A percentile compares a stretch with the other conserved stretches of the same genome.
These are phyloP conservation scores for Holotrichia oblita DNA, from an alignment of 1,140 invertebrate species.

Conservation along the genomic window DNA sequence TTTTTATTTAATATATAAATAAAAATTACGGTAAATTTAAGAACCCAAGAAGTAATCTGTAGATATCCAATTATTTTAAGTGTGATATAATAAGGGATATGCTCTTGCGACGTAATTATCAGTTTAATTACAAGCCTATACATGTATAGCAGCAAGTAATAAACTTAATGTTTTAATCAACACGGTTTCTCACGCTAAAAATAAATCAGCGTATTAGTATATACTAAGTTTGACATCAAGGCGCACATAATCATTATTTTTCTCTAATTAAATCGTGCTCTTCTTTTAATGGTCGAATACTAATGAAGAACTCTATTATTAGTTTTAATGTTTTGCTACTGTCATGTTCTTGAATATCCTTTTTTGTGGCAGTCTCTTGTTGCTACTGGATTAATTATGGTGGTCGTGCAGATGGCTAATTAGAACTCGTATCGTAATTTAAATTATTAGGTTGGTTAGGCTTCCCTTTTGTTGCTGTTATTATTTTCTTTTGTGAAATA, in stretches of 20 bases:
- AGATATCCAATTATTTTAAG: too few species aligned
- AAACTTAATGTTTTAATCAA: conserved; percentile 1
- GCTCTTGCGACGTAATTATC: neutral
- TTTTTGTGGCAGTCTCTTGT: neutral
- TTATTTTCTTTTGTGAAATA: neutral
- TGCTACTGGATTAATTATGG: neutral
- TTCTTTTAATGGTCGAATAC: neutral
- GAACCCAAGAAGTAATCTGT: too few species aligned
- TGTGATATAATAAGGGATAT: too few species aligned
- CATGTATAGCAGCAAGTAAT: neutral
- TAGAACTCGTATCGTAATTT: neutral
- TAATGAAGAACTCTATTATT: neutral
- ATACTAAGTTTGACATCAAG: neutral
- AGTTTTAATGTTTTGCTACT: neutral
- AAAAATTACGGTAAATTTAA: too few species aligned
- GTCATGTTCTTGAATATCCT: neutral
- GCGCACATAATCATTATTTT: neutral
- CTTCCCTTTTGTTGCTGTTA: neutral
- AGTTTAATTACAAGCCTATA: neutral
- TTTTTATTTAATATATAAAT: too few species aligned
- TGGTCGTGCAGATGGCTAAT: neutral
- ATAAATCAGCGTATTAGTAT: neutral
- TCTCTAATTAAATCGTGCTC: neutral
- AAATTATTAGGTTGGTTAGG: neutral
- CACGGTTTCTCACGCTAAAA: neutral